Conservation (phyloP, 2,797 vertebrate genomes). For the Macropus fuliginosus region DNA sequence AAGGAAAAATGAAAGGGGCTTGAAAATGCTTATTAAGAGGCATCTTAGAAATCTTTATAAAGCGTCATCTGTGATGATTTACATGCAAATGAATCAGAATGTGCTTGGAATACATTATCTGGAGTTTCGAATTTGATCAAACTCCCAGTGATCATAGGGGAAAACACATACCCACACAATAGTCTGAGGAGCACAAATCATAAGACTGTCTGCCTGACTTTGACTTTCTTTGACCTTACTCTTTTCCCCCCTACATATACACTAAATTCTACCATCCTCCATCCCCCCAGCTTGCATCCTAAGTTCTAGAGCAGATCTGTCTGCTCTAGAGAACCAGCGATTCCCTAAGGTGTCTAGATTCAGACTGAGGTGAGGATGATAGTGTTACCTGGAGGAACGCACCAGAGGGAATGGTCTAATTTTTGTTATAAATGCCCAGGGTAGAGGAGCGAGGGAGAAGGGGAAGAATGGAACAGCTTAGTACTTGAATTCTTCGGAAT, state of each 20-base stretch:
- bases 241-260: neutral
- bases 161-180: constrained; percentile 33
- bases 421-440: neutral
- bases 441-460: neutral
- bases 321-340: neutral
- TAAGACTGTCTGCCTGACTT: neutral
- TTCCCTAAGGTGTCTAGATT: neutral
- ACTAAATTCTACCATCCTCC: neutral
- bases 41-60: constrained; percentile 78
- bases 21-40: constrained; percentile 79
- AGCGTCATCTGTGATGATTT: constrained; percentile 79
- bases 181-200: constrained; percentile 19
- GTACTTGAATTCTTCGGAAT: neutral
- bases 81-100: constrained; percentile 79
- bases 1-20: constrained; percentile 76
- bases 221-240: neutral
- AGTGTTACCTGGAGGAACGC: neutral
- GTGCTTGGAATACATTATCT: constrained; percentile 78
- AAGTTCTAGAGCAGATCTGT: neutral
- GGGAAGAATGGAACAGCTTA: neutral
- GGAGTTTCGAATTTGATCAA: constrained; percentile 74
- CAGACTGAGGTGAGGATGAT: neutral
- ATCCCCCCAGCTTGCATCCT: neutral
- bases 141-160: constrained; percentile 46
- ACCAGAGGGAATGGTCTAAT: neutral